Percentiles rank a stretch among this genome's conserved stretches.
Conservation (phyloP, 1,140 invertebrate species). For the Grapholita molesta region DNA sequence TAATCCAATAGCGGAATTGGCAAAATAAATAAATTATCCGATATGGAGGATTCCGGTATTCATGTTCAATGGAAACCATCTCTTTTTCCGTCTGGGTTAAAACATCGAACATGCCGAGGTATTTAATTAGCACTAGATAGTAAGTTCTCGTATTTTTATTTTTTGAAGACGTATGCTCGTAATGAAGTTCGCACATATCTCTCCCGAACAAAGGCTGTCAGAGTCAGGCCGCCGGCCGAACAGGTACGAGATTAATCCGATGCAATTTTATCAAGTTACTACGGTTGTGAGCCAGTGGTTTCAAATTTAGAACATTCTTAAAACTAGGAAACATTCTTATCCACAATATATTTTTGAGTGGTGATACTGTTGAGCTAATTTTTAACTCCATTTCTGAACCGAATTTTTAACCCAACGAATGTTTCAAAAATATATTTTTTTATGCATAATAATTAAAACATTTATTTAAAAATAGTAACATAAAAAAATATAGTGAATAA, state of each 20-base stretch:
- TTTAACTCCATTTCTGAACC: too few relatives aligned
- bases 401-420: too few relatives aligned
- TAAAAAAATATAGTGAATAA: too few relatives aligned
- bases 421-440: too few relatives aligned
- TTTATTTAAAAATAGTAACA: too few relatives aligned
- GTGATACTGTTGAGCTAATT: too few relatives aligned
- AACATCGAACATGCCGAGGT: background rate
- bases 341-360: too few relatives aligned
- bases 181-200: conserved; percentile 41
- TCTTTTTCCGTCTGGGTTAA: background rate
- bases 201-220: conserved; percentile 58
- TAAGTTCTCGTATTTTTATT: background rate
- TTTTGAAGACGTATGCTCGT: conserved; percentile 21
- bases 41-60: too few relatives aligned
- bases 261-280: conserved; percentile 53
- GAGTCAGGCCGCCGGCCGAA: conserved; percentile 37
- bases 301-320: conserved; percentile 16
- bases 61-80: too few relatives aligned
- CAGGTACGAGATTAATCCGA: conserved; percentile 59
- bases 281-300: conserved; percentile 29
- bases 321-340: background rate
- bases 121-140: background rate
- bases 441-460: too few relatives aligned
- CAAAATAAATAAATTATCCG: too few relatives aligned
- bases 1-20: too few relatives aligned